Evolutionary conservation across 2,888 invertebrate species (phyloP).

Genomic region (Dasysyrphus albostriatus): DNA sequence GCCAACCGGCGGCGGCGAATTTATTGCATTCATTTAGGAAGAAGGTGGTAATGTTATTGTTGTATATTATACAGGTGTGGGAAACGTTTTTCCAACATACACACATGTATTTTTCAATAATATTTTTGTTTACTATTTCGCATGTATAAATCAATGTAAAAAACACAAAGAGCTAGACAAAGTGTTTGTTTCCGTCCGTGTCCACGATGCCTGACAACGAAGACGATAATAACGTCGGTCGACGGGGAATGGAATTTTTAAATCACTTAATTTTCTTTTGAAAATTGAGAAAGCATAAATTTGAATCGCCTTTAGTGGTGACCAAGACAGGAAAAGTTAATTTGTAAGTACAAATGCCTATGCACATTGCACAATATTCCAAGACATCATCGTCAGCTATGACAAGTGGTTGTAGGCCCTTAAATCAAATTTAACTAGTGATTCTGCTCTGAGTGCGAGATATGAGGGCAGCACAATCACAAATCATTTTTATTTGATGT

Average conservation of each 20-base stretch:
- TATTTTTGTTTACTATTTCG: slow-evolving; percentile 43
- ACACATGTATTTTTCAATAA: background rate
- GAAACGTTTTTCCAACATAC: slow-evolving; percentile 2
- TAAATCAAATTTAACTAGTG: slow-evolving; percentile 41
- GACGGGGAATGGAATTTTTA: slow-evolving; percentile 20
- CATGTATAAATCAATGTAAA: slow-evolving; percentile 29
- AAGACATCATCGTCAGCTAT: background rate
- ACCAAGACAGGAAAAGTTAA: slow-evolving; percentile 53
- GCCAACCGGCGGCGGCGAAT: slow-evolving; percentile 44
- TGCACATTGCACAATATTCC: slow-evolving; percentile 33
- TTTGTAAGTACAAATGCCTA: slow-evolving; percentile 9
- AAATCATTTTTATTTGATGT: slow-evolving; percentile 46
- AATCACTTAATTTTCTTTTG: slow-evolving; percentile 62
- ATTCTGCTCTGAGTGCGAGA: slow-evolving; percentile 13
- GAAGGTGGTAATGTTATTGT: slow-evolving; percentile 46
- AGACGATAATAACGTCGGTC: background rate
- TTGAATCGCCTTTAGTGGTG: slow-evolving; percentile 30
- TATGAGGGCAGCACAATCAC: slow-evolving; percentile 56
- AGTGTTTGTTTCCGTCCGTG: slow-evolving; percentile 67
- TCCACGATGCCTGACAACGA: background rate
- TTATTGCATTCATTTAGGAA: slow-evolving; percentile 58
- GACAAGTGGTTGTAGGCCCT: slow-evolving; percentile 45
- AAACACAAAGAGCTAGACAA: slow-evolving; percentile 24
- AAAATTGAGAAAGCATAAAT: slow-evolving; percentile 49
- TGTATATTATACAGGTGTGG: slow-evolving; percentile 62